Percentiles rank a stretch among this genome's conserved stretches.
Evolutionary conservation across 1,140 invertebrate genomes (phyloP).

Genomic region (Apis florea): DNA sequence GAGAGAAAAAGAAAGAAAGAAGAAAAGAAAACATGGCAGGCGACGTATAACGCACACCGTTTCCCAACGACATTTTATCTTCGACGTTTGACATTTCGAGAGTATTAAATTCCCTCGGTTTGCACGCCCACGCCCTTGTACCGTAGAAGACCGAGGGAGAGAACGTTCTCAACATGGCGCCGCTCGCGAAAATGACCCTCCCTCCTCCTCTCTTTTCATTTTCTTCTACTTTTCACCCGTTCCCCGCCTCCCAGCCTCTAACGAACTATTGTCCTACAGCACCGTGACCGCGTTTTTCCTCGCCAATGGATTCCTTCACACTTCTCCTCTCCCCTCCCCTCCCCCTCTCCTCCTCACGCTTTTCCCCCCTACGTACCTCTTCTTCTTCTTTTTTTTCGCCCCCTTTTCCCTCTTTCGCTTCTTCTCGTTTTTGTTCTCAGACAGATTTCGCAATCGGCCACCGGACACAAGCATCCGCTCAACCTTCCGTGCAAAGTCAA

Average conservation of each 20-base stretch:
- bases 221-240: background rate
- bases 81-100: slow-evolving; percentile 73
- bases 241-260: slow-evolving; percentile 10
- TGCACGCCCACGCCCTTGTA: slow-evolving; percentile 58
- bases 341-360: background rate
- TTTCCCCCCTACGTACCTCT: background rate
- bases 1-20: no score
- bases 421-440: background rate
- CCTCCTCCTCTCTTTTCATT: background rate
- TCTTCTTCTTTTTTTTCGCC: background rate
- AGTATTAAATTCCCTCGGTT: slow-evolving; percentile 69
- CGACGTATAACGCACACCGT: slow-evolving; percentile 4
- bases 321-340: slow-evolving; percentile 12
- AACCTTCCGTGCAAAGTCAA: slow-evolving; percentile 34
- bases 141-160: slow-evolving; percentile 51
- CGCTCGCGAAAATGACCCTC: slow-evolving; percentile 42
- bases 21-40: slow-evolving; percentile 15
- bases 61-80: slow-evolving; percentile 67
- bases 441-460: slow-evolving; percentile 33
- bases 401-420: background rate
- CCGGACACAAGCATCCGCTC: slow-evolving; percentile 1
- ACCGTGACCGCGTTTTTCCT: slow-evolving; percentile 57
- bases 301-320: slow-evolving; percentile 32
- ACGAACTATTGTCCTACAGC: slow-evolving; percentile 52
- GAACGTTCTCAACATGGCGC: slow-evolving; percentile 57